Percentiles rank a stretch among this genome's conserved stretches.
Evolutionary conservation across 2,888 invertebrate genomes (phyloP).

Genomic region (Drosophila sordidapex): DNA sequence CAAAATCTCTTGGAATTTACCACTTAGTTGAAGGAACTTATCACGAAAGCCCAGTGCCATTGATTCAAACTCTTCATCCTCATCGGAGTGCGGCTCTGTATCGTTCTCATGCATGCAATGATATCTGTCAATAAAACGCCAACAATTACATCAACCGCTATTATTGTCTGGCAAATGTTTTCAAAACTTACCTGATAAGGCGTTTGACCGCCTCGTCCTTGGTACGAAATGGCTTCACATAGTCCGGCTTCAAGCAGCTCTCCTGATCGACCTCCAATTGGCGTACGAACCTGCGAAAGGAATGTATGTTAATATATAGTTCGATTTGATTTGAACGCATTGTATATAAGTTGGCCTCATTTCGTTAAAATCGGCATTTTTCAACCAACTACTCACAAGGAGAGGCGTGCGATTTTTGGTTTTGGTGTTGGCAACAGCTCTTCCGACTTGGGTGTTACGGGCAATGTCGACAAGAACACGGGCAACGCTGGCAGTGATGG

Average conservation of each 20-base stretch:
- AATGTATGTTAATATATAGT: conserved; percentile 20
- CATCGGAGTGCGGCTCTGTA: conserved; percentile 88
- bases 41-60: conserved; percentile 89
- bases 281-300: conserved; percentile 88
- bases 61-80: conserved; percentile 89
- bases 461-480: conserved; percentile 39
- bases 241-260: conserved; percentile 90
- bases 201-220: conserved; percentile 91
- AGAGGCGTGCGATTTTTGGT: conserved; percentile 85
- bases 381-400: conserved; percentile 86
- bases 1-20: conserved; percentile 90
- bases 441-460: conserved; percentile 76
- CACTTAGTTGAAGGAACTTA: conserved; percentile 89
- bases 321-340: neutral
- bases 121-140: conserved; percentile 85
- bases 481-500: conserved; percentile 45
- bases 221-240: conserved; percentile 89
- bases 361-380: conserved; percentile 72
- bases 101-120: conserved; percentile 89
- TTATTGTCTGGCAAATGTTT: too few relatives aligned
- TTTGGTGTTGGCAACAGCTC: conserved; percentile 84
- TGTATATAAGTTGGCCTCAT: conserved; percentile 63
- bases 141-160: neutral
- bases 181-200: conserved; percentile 86
- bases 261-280: conserved; percentile 91